Conservation (phyloP, 1,140 invertebrate genomes). For the Saxidomus purpurata region DNA sequence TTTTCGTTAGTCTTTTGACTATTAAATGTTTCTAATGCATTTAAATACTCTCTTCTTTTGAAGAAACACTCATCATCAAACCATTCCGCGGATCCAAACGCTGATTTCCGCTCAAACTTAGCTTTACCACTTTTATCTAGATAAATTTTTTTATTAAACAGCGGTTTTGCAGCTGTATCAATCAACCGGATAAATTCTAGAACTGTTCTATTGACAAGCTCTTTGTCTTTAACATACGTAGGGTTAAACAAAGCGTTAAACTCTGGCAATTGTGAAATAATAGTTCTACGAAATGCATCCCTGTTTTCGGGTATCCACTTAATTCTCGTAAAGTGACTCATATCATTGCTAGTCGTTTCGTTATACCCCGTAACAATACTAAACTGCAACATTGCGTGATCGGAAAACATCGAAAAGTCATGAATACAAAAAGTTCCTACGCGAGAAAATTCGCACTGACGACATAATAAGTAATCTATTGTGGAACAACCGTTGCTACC, state of each 20-base stretch:
- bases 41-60: too few species aligned
- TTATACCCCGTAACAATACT: neutral
- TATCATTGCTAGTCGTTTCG: too few species aligned
- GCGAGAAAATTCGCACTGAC: neutral
- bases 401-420: neutral
- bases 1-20: neutral
- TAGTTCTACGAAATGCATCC: neutral
- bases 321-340: neutral
- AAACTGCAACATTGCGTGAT: neutral
- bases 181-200: neutral
- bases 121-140: neutral
- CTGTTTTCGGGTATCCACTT: neutral
- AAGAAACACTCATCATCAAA: too few species aligned
- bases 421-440: neutral
- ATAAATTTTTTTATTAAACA: neutral
- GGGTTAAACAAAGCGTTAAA: neutral
- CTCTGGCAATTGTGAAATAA: neutral
- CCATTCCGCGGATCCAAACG: too few species aligned
- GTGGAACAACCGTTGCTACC: neutral
- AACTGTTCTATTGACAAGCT: neutral
- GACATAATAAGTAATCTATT: conserved; percentile 4
- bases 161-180: neutral
- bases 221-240: neutral
- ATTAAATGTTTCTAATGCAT: too few species aligned
- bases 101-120: too few species aligned